phyloP scores from a whole-genome alignment of 1,140 invertebrate genomes.

The Phocides pigmalion region DNA sequence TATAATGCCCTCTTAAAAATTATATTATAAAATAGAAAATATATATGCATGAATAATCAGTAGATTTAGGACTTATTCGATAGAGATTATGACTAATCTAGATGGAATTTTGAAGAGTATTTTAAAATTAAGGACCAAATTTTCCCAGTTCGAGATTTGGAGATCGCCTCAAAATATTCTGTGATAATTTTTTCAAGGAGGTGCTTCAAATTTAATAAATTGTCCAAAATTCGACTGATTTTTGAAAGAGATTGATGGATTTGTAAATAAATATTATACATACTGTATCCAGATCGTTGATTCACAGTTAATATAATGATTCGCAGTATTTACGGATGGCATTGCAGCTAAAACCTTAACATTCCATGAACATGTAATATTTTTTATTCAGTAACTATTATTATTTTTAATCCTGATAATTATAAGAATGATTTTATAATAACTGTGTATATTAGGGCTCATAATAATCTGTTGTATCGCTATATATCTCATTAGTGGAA shows the following conservation, averaged over 20 bases:
- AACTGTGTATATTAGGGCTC: slow-evolving; percentile 61
- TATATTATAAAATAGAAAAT: neutral
- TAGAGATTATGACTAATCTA: slow-evolving; percentile 32
- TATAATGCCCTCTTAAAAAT: slow-evolving; percentile 30
- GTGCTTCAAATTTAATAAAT: slow-evolving; percentile 65
- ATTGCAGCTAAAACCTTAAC: slow-evolving; percentile 63
- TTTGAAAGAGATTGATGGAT: slow-evolving; percentile 17
- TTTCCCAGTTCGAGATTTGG: slow-evolving; percentile 60
- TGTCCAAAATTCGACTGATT: slow-evolving; percentile 40
- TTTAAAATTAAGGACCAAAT: slow-evolving; percentile 53
- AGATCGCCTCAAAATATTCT: slow-evolving; percentile 75
- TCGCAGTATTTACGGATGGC: slow-evolving; percentile 48
- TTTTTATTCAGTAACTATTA: slow-evolving; percentile 25
- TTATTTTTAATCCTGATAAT: slow-evolving; percentile 60
- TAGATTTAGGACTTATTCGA: slow-evolving; percentile 27
- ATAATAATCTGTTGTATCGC: slow-evolving; percentile 75
- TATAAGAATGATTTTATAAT: slow-evolving; percentile 56
- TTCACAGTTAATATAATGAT: slow-evolving; percentile 7
- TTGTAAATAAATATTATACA: slow-evolving; percentile 13
- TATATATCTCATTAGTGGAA: slow-evolving; percentile 63
- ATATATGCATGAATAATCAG: slow-evolving; percentile 30
- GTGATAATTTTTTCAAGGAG: slow-evolving; percentile 79
- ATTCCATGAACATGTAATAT: slow-evolving; percentile 59
- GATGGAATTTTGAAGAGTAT: slow-evolving; percentile 19
- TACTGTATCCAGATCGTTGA: slow-evolving; percentile 7